Evolutionary conservation across 1,140 invertebrate species (phyloP), one percentile per base, ranked within the genome.

Genomic region (Drosophila nannoptera): DNA sequence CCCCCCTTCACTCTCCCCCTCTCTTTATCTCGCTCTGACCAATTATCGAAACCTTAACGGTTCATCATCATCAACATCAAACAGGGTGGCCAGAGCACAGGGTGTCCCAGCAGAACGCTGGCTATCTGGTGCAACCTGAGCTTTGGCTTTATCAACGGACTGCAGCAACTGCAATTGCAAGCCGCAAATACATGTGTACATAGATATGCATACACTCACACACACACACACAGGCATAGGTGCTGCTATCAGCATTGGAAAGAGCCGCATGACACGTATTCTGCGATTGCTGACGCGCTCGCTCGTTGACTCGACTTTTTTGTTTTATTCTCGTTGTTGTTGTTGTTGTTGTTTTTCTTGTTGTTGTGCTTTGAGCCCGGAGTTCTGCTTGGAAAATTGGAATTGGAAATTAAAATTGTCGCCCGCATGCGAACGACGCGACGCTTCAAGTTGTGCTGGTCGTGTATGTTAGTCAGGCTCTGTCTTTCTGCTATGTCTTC

Each of bases 241-340:
- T 35, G 31, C 31, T 11, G 40, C 22, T 55, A 56, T 56, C 52
- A 40, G 16, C n/a, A 61, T 35, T 29, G 62, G 8, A 67, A 52
- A 62, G 61, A 32, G 43, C 56, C 58, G 64, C 58, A 63, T 73
- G 75, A 78, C 78, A 82, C 78, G 78, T 82, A 77, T 48, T 60
- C 56, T 45, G 33, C 63, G 75, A 82, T 81, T 74, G 35, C 56
- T 55, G 43, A 64, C 32, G 32, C 12, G 32, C 50, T 43, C 38
- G 7, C 22, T 43, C 36, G 36, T 38, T 52, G 29, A 56, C 14
- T 60, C 40, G 33, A 46, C 40, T 72, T 54, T 31, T 42, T 42
- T 42, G 22, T 22, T 22, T 22, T 22, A 22, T 22, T 22, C 22
- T 22, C 22, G 22, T 22, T 22, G 22, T 22, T 22, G 22, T 22